Conservation (phyloP, 2,113 vertebrate genomes). For the Sinocyclocheilus maitianheensis region DNA sequence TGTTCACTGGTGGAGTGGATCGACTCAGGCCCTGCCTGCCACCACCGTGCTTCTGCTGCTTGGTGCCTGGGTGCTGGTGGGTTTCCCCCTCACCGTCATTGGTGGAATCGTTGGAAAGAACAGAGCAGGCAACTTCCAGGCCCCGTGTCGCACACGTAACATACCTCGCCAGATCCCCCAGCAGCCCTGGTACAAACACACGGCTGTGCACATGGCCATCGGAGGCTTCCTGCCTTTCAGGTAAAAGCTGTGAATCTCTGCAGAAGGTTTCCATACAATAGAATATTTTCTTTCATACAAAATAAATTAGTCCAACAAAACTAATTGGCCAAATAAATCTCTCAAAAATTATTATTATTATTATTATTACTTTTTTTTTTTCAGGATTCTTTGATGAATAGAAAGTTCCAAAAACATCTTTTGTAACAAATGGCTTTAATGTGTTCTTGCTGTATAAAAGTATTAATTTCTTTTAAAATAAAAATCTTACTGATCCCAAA, state of each 20-base stretch:
- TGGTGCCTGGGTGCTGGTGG: conserved; percentile 86
- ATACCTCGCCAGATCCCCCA: conserved; percentile 87
- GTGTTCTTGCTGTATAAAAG: too few relatives aligned
- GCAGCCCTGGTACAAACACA: conserved; percentile 92
- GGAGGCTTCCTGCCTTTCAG: conserved; percentile 94
- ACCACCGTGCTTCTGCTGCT: conserved; percentile 88
- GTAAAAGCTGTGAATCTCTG: conserved; percentile 64
- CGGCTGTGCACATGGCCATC: conserved; percentile 88
- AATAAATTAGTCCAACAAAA: not conserved
- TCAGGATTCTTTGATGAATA: too few relatives aligned
- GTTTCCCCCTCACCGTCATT: conserved; percentile 90
- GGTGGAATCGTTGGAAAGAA: conserved; percentile 92
- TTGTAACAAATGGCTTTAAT: too few relatives aligned
- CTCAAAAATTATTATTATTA: not conserved
- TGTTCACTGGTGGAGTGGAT: conserved; percentile 89
- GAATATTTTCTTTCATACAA: not conserved
- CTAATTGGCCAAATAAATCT: not conserved
- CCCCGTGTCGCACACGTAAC: conserved; percentile 90
- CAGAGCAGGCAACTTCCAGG: conserved; percentile 83
- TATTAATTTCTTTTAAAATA: too few relatives aligned
- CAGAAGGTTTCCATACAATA: not conserved
- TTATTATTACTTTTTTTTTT: too few relatives aligned
- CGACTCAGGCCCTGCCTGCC: conserved; percentile 88
- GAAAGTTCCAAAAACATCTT: too few relatives aligned
- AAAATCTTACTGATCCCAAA: too few relatives aligned